Evolutionary conservation across 2,888 invertebrate genomes (phyloP), one percentile per base, ranked within the genome.

Genomic region (Plagodis dolabraria): DNA sequence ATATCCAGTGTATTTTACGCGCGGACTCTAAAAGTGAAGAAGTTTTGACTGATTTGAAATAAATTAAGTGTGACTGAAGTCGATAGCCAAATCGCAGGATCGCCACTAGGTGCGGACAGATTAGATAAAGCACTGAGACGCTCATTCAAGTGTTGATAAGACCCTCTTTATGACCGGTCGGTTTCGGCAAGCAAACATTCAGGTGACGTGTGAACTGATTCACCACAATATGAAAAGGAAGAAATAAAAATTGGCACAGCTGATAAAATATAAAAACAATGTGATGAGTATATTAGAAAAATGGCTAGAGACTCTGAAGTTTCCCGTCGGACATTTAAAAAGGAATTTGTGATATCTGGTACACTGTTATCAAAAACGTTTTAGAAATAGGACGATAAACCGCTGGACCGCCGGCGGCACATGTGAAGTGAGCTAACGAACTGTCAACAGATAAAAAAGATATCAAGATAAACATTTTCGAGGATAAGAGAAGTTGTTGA

Each of bases 381-480:
- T 84, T 83, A 82, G 81, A 75, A 81, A 79, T 73, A 80, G 78
- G 77, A 80, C 85, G 87, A 89, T 90, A 90, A 88, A 82, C 77
- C 83, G 87, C 85, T 85, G 87, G 87, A 85, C 89, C 86, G 89
- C 71, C 91, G 92, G 88, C 91, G 92, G 92, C 81, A 77, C 79
- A 79, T 86, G 90, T 92, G 89, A 90, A 89, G 91, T 92, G 88
- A 81, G 71, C 77, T 82, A 79, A 80, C 77, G 75, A 82, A 85
- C 88, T 86, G 82, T 84, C 82, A 72, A 69, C 75, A 75, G 85
- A 89, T 85, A 87, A 66, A 53, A 68, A 68, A 83, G 75, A 81
- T 81, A 85, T 77, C 78, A 68, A 86, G 88, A 90, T 88, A 89
- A 89, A 85, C 57, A 83, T 82, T 89, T 86, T 77, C 60, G 65